Evolutionary conservation across 2,888 invertebrate genomes (phyloP), one percentile per base, ranked within the genome.

Genomic region (Oscheius onirici): DNA sequence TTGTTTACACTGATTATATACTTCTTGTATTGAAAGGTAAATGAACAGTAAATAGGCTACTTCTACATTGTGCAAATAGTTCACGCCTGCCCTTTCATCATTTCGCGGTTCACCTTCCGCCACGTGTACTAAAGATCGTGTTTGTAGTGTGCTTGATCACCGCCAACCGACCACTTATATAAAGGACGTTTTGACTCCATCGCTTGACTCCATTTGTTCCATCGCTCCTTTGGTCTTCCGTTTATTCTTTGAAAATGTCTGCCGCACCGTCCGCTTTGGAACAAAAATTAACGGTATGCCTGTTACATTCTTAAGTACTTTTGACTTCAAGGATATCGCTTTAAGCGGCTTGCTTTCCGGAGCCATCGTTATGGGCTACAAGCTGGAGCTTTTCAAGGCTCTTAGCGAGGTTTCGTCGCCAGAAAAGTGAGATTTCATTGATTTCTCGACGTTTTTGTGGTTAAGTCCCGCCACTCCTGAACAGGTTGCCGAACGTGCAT

Each of bases 401-500:
- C 41, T 70, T 5, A 49, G 28, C 5, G 26, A 70, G 20, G 61
- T 70, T 3, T 34, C 43, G 2, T 70, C 70, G 3, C 22, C 17
- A 13, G 63, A 52, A 61, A 63, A 52, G 69, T 69, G n/a, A 2
- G 2, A 20, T 41, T 58, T 17, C 15, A 22, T n/a, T 49, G 5
- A 34, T 52, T 52, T 20, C 8, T 2, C 17, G 22, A 11, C 15
- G 20, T 17, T 26, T 22, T 28, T 13, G n/a, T 54, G 13, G 43
- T 46, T 15, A 15, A 69, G 69, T 8, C 70, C 70, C 2, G 63
- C 70, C 1, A 70, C 70, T 11, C 74, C 80, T 8, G 70, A 77
- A 26, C 71, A 73, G 15, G 75, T 84, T 2, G 83, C 84, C 1
- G 58, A 78, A 34, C 73, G 75, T 52, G 80, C 81, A 10, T 72